Base-by-base conservation (phyloP, 1,140 invertebrate genomes). In the Hycleus cichorii region DNA sequence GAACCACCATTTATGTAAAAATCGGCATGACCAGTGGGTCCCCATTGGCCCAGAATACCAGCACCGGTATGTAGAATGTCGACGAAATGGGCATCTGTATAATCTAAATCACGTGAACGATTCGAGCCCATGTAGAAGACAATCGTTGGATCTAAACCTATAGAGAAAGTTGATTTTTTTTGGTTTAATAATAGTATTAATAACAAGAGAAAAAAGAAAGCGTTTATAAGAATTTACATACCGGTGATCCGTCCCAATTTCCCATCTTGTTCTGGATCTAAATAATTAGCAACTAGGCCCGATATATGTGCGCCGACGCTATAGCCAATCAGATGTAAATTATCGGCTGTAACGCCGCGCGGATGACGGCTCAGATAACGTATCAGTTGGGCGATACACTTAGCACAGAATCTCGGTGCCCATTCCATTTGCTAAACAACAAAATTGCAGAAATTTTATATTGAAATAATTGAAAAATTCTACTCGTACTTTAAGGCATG, bases 1-100 rank as follows among this genome's bases (percentile, higher is more conserved):
- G 87, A 89, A 38, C 91, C 91, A 7, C 91, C 91, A 69, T 94
- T 93, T 25, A 92, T 87, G 74, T 93, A 93, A 74, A 92, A 94
- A 72, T 94, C 91, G 7, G 89, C 89, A 70, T 93, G 90, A 0
- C 90, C 91, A 64, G 85, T 90, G 1, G 88, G 87, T 2, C 89
- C 88, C 88, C 88, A 91, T 68, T 91, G 88, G 0, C 88, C 88
- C 11, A 91, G 76, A 48, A 91, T 88, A 0, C 89, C 89, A 0
- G 89, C 90, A 38, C 91, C 91, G 0, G 92, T 93, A 70, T 95
- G 92, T 47, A 95, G 80, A 24, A 93, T 84, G 73, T 94, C 91
- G 18, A 94, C 90, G 72, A 94, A 93, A 61, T 86, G 77, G 0
- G 90, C 91, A 72, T 95, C 92, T 1, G 83, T 81, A 43, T 84